Evolutionary conservation across 1,140 invertebrate species (phyloP).

Genomic region (Nasonia giraulti): DNA sequence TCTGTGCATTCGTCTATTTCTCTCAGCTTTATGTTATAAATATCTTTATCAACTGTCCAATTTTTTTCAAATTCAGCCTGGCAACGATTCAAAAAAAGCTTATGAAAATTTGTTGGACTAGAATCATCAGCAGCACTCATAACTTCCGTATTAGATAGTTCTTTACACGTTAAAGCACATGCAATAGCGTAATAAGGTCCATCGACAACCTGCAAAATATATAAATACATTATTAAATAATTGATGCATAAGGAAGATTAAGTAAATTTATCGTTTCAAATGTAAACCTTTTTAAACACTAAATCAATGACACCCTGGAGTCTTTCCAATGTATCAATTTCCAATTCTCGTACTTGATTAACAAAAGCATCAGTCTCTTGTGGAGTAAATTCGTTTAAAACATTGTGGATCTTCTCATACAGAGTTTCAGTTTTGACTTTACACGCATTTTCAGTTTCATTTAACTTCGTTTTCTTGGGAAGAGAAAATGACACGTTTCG

Average conservation of each 20-base stretch:
- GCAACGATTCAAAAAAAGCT: slow-evolving; percentile 87
- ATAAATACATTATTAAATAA: slow-evolving; percentile 5
- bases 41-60: slow-evolving; percentile 78
- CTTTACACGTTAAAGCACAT: slow-evolving; percentile 90
- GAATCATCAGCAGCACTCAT: slow-evolving; percentile 60
- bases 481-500: slow-evolving; percentile 79
- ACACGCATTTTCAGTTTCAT: slow-evolving; percentile 93
- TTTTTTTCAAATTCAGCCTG: slow-evolving; percentile 92
- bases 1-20: slow-evolving; percentile 81
- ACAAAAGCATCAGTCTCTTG: slow-evolving; percentile 91
- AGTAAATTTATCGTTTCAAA: neutral
- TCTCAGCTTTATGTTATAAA: slow-evolving; percentile 76
- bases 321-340: slow-evolving; percentile 81
- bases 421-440: slow-evolving; percentile 84
- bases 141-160: slow-evolving; percentile 78
- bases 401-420: slow-evolving; percentile 88
- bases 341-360: slow-evolving; percentile 83
- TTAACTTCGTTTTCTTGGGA: slow-evolving; percentile 87
- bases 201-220: slow-evolving; percentile 83
- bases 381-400: slow-evolving; percentile 92
- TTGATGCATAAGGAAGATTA: neutral
- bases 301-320: slow-evolving; percentile 90
- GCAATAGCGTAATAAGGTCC: slow-evolving; percentile 93
- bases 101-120: slow-evolving; percentile 80
- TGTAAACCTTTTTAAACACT: slow-evolving; percentile 89